Base-by-base conservation (phyloP, 2,888 invertebrate species). In the Heliconius sara region DNA sequence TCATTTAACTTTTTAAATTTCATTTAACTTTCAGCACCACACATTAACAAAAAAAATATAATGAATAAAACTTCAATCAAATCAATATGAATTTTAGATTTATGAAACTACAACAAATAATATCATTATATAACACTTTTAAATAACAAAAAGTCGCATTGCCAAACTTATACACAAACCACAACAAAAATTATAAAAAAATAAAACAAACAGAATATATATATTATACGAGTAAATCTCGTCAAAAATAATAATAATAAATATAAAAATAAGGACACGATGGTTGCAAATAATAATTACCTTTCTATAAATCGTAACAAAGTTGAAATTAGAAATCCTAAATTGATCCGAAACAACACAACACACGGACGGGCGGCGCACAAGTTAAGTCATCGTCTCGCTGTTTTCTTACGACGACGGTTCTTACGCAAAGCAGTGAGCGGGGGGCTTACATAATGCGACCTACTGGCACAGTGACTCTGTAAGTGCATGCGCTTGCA, bases 381-480 rank as follows among this genome's bases (percentile, higher is more conserved):
- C 80, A 77, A 79, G 83, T 84, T 85, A 83, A 88, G 87, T 88
- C 87, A 87, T 86, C 86, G 87, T 86, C 87, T 87, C 86, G 87
- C 87, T 83, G 85, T 86, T 89, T 91, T 90, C 91, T 88, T 88
- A 88, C 89, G 89, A 88, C 85, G 84, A 88, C 85, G 82, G 82
- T 88, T 89, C 89, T 93, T 93, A 89, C 93, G 92, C 90, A 93
- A 93, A 92, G 85, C 86, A 90, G 91, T 91, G 91, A 92, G 92
- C 90, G 91, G 90, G 86, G 88, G 84, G 83, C 86, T 93, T 93
- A 90, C 89, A 89, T 91, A 93, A 93, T 83, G 83, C 89, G 93
- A 93, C 93, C 93, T 86, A 93, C 84, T 93, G 90, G 90, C 93
- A 91, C 88, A 93, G 90, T 93, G 93, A 93, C 93, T 93, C 89